phyloP scores from a whole-genome alignment of 2,113 vertebrate species.

The Danionella cerebrum region DNA sequence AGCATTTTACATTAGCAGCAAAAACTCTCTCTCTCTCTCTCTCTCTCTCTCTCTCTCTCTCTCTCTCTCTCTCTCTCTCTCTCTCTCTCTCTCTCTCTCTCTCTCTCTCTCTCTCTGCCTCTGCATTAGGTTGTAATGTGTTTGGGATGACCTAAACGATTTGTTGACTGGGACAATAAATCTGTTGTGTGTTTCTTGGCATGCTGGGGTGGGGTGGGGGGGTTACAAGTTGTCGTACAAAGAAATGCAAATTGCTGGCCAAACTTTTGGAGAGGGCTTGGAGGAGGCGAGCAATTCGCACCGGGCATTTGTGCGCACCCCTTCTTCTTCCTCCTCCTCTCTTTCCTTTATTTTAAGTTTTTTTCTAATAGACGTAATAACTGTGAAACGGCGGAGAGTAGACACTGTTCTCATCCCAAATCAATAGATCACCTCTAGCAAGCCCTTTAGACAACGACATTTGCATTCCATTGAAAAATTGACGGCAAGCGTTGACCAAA shows the following conservation, averaged over 20 bases:
- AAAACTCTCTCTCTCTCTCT: too few species aligned
- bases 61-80: not conserved
- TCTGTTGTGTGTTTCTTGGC: slow-evolving; percentile 74
- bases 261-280: slow-evolving; percentile 67
- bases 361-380: slow-evolving; percentile 73
- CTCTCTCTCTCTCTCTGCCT: slow-evolving; percentile 43
- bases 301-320: slow-evolving; percentile 59
- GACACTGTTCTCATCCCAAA: slow-evolving; percentile 74
- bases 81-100: not conserved
- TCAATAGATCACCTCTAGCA: slow-evolving; percentile 65
- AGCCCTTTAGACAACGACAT: slow-evolving; percentile 60
- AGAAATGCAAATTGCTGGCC: slow-evolving; percentile 74
- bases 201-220: slow-evolving; percentile 66
- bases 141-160: slow-evolving; percentile 85
- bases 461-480: slow-evolving; percentile 65
- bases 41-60: not conserved
- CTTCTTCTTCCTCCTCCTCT: slow-evolving; percentile 46
- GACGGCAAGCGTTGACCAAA: slow-evolving; percentile 59
- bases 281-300: slow-evolving; percentile 62
- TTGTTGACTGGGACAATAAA: slow-evolving; percentile 88
- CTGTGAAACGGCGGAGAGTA: slow-evolving; percentile 68
- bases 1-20: too few species aligned
- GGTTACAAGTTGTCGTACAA: slow-evolving; percentile 77
- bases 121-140: slow-evolving; percentile 75
- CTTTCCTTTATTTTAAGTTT: slow-evolving; percentile 64